Conservation (phyloP, 2,888 invertebrate genomes). For the Drosophila kuntzei region DNA sequence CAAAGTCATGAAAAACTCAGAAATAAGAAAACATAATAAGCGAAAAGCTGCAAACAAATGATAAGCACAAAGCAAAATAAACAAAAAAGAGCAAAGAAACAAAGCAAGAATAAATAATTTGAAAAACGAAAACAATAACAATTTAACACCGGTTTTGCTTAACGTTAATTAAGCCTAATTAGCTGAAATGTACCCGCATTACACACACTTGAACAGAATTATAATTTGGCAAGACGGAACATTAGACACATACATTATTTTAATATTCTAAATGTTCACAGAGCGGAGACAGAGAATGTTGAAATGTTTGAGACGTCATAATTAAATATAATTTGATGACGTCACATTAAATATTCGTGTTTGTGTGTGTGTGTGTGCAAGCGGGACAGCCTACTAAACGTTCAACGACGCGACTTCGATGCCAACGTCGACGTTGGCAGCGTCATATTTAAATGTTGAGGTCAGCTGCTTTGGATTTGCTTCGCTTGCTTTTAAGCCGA, state of each 20-base stretch:
- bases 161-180: constrained; percentile 70
- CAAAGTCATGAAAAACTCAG: constrained; percentile 5
- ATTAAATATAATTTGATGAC: constrained; percentile 72
- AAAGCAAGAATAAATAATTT: constrained; percentile 9
- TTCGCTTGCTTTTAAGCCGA: constrained; percentile 15
- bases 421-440: constrained; percentile 8
- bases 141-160: constrained; percentile 65
- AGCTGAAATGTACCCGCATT: constrained; percentile 58
- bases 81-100: constrained; percentile 37
- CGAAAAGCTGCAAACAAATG: constrained; percentile 37
- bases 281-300: constrained; percentile 5
- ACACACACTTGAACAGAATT: constrained; percentile 45
- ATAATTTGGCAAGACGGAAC: constrained; percentile 47
- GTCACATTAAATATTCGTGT: constrained; percentile 50
- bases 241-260: constrained; percentile 24
- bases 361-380: too few relatives aligned
- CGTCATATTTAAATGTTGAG: constrained; percentile 32
- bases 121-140: constrained; percentile 33
- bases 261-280: constrained; percentile 25
- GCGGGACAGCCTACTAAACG: constrained; percentile 5
- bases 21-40: constrained; percentile 18
- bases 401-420: neutral
- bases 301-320: constrained; percentile 43
- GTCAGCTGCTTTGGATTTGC: constrained; percentile 28
- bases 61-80: constrained; percentile 54